Evolutionary conservation across 2,113 vertebrate species (phyloP), one percentile per base, ranked within the genome.

Genomic region (Muntiacus muntjak): DNA sequence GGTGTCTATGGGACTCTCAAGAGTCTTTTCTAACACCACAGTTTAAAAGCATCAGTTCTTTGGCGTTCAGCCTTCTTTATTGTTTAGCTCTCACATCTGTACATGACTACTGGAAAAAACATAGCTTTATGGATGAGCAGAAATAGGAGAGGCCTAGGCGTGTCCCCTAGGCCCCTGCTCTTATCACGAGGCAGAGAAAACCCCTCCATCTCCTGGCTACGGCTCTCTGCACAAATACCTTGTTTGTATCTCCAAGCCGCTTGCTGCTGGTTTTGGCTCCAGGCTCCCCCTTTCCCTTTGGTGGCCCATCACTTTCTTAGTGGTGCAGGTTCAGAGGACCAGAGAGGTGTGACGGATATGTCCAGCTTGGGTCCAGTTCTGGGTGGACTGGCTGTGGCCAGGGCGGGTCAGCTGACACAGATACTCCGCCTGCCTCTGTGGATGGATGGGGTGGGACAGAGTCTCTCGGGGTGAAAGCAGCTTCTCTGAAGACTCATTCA

Each of bases 161-260:
- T 16, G 8, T 57, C 26, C 55, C 74, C n/a, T 36, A 14, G 40
- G 4, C 21, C 50, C 7, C 17, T 28, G 6, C 30, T 64, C 55
- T 57, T 55, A 11, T 1, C 17, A 7, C 7, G 13, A 33, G 25
- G 52, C 1, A 0, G 33, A 88, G 26, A 67, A 21, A 85, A 21
- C 6, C 21, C 14, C 5, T 21, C 3, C 1, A 7, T 17, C 36
- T 58, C 17, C 36, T 1, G 6, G 50, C 30, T n/a, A 45, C 1
- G 6, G 25, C 23, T 50, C 11, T 84, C n/a, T 47, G 54, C 12
- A 2, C 43, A 25, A 26, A 15, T 8, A 43, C 33, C 12, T 28
- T 52, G 5, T 58, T 54, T 25, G 15, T 25, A 17, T 62, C 23
- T 50, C 17, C 62, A n/a, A 62, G 28, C 9, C 0, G 1, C 36